Conservation (phyloP, 2,797 vertebrate genomes). For the Nasua narica region DNA sequence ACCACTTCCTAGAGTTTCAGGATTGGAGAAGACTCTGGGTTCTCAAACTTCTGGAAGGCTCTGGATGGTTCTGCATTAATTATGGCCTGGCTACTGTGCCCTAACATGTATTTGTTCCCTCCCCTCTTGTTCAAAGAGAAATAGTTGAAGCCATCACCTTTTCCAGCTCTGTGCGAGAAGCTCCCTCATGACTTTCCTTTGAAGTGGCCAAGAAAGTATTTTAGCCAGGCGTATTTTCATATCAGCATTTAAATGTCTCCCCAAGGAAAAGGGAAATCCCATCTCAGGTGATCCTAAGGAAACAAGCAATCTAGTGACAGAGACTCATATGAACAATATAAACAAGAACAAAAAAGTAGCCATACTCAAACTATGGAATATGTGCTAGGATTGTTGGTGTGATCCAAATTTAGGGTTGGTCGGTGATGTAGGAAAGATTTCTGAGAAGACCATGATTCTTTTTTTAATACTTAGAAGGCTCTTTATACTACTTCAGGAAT, state of each 20-base stretch:
- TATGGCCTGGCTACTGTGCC: not conserved
- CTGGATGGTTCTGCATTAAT: not conserved
- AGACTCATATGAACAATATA: not conserved
- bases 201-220: not conserved
- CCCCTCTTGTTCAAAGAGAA: not conserved
- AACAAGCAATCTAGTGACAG: not conserved
- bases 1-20: slow-evolving; percentile 14
- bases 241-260: slow-evolving; percentile 5
- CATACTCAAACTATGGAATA: not conserved
- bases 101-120: not conserved
- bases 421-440: slow-evolving; percentile 16
- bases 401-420: slow-evolving; percentile 7
- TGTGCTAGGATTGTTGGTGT: not conserved
- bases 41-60: slow-evolving; percentile 32
- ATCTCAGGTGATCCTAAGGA: not conserved
- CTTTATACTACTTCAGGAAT: not conserved
- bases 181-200: not conserved
- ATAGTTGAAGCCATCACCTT: not conserved
- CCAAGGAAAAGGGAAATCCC: slow-evolving; percentile 17
- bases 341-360: not conserved
- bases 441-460: not conserved
- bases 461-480: not conserved
- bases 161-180: not conserved
- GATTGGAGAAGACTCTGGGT: not conserved
- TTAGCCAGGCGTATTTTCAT: not conserved